Evolutionary conservation across 2,113 vertebrate species (phyloP).

Genomic region (Cebus imitator): DNA sequence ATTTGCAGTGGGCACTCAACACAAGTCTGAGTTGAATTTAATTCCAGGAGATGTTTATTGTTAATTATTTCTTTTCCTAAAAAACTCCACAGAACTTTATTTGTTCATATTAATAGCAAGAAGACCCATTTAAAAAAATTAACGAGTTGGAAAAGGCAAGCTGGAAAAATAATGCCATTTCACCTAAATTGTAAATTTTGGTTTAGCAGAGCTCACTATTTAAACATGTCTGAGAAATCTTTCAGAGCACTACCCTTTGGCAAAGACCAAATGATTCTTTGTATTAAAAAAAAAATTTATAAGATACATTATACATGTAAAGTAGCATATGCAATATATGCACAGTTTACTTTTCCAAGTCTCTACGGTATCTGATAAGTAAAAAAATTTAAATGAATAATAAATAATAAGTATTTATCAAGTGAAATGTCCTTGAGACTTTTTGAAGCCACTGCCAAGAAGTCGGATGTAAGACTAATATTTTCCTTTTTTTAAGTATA

Average conservation of each 20-base stretch:
- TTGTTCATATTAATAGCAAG: constrained; percentile 23
- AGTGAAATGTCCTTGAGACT: constrained; percentile 32
- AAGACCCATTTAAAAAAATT: background rate
- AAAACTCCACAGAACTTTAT: background rate
- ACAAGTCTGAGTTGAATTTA: constrained; percentile 3
- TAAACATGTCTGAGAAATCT: constrained; percentile 9
- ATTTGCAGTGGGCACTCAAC: background rate
- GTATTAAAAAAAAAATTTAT: background rate
- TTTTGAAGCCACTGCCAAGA: background rate
- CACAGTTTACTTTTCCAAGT: background rate
- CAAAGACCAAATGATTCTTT: constrained; percentile 31
- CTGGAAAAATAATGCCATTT: background rate
- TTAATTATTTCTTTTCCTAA: background rate
- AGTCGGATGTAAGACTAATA: background rate
- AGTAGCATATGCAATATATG: background rate
- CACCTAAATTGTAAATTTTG: constrained; percentile 5
- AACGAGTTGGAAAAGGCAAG: constrained; percentile 6
- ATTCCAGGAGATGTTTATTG: constrained; percentile 10
- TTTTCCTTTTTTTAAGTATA: background rate
- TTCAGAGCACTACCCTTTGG: background rate
- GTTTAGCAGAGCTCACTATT: constrained; percentile 19
- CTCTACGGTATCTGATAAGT: background rate
- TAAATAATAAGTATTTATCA: constrained; percentile 37
- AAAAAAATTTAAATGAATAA: constrained; percentile 24
- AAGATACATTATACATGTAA: background rate